Conservation (phyloP, 2,797 vertebrate genomes). For the Myripristis murdjan region DNA sequence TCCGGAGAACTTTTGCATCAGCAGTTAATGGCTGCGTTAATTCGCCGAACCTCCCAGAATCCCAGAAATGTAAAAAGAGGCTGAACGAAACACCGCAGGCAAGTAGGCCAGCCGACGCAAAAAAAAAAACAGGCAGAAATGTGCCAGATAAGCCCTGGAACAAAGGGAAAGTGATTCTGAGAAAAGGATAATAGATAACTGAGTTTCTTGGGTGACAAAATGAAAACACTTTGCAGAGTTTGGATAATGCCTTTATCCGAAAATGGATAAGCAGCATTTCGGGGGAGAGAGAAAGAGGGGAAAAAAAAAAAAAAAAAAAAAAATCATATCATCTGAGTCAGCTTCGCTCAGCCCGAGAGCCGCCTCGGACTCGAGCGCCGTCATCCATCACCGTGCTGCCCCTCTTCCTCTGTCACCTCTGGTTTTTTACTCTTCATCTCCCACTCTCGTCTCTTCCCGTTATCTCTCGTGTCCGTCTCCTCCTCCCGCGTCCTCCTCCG, state of each 20-base stretch:
- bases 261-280: constrained; percentile 3
- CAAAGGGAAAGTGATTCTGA: not conserved
- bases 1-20: constrained; percentile 30
- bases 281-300: not conserved
- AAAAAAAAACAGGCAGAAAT: constrained; percentile 3
- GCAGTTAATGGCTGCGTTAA: constrained; percentile 32
- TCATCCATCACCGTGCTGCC: too few relatives aligned
- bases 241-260: not conserved
- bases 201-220: constrained; percentile 1
- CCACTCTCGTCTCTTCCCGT: constrained; percentile 24
- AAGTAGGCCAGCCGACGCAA: not conserved
- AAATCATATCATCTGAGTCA: constrained; percentile 7
- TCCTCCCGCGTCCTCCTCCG: not conserved
- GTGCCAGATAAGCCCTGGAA: not conserved
- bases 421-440: constrained; percentile 29
- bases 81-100: constrained; percentile 24
- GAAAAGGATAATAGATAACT: not conserved
- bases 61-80: constrained; percentile 5
- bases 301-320: too few relatives aligned
- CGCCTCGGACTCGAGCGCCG: too few relatives aligned
- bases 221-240: not conserved
- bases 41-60: constrained; percentile 7
- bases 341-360: not conserved
- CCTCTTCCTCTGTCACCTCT: constrained; percentile 14
- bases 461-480: not conserved